Evolutionary conservation across 2,113 vertebrate species (phyloP).

Genomic region (Apaloderma vittatum): DNA sequence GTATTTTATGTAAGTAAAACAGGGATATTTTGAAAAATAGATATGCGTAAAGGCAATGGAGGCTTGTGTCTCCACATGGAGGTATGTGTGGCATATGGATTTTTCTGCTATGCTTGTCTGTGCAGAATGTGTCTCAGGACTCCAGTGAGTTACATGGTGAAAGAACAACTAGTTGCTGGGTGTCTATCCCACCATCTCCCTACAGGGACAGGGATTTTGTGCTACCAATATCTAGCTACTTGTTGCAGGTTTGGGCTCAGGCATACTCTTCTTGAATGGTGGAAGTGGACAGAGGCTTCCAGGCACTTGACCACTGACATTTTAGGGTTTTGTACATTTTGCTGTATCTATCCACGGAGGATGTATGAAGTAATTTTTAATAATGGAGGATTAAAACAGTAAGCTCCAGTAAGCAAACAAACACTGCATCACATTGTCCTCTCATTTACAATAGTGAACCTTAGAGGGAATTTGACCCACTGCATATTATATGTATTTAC

Average conservation of each 20-base stretch:
- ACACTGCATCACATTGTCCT: not conserved
- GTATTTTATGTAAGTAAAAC: not conserved
- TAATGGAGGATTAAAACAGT: not conserved
- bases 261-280: not conserved
- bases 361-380: not conserved
- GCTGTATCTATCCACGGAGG: not conserved
- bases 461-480: not conserved
- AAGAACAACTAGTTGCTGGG: not conserved
- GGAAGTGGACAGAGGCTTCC: not conserved
- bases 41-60: not conserved
- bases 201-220: not conserved
- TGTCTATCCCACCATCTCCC: not conserved
- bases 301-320: not conserved
- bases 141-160: fast-evolving
- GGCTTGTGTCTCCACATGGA: too few species aligned
- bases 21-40: not conserved
- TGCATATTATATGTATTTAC: not conserved
- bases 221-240: not conserved
- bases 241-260: not conserved
- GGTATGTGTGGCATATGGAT: fast-evolving
- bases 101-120: not conserved
- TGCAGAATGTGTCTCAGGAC: not conserved
- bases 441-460: not conserved
- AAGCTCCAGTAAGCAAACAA: not conserved
- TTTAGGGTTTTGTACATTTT: not conserved